Evolutionary conservation across 2,797 vertebrate genomes (phyloP).

Genomic region (Coracias cyanogaster): DNA sequence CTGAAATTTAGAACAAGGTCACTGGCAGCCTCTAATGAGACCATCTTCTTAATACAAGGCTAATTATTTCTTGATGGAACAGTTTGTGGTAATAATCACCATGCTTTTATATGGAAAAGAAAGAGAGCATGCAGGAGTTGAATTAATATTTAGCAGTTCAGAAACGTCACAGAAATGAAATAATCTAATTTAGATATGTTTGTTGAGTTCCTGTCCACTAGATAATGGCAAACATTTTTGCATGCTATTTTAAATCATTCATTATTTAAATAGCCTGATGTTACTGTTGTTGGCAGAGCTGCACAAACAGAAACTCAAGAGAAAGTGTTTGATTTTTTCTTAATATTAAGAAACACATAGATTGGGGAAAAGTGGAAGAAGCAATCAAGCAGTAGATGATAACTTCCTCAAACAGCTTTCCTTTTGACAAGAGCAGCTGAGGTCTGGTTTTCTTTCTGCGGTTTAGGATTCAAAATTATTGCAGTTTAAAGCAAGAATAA

Average conservation of each 20-base stretch:
- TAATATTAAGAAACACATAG: not conserved
- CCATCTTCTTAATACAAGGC: conserved; percentile 51
- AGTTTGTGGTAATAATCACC: conserved; percentile 56
- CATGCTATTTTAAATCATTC: not conserved
- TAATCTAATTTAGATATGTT: conserved; percentile 44
- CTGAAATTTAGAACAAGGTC: conserved; percentile 73
- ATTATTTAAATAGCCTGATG: not conserved
- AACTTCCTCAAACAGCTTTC: not conserved
- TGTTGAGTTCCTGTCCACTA: conserved; percentile 49
- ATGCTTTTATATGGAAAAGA: conserved; percentile 40
- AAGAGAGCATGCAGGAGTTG: not conserved
- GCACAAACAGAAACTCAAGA: not conserved
- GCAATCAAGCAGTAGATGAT: not conserved
- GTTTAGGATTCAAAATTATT: not conserved
- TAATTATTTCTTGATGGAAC: conserved; percentile 70
- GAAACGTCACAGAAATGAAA: conserved; percentile 17
- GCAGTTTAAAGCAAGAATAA: not conserved
- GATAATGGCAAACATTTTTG: not conserved
- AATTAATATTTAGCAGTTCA: conserved; percentile 32
- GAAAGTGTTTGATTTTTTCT: not conserved
- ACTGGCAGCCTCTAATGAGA: conserved; percentile 66
- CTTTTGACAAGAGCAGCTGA: not conserved
- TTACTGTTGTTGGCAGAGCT: not conserved
- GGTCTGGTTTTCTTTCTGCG: not conserved
- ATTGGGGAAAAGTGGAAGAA: not conserved